A percentile compares a stretch with the other conserved stretches of the same genome.
Conservation (phyloP, 2,113 vertebrate species). For the Enhydra lutris region DNA sequence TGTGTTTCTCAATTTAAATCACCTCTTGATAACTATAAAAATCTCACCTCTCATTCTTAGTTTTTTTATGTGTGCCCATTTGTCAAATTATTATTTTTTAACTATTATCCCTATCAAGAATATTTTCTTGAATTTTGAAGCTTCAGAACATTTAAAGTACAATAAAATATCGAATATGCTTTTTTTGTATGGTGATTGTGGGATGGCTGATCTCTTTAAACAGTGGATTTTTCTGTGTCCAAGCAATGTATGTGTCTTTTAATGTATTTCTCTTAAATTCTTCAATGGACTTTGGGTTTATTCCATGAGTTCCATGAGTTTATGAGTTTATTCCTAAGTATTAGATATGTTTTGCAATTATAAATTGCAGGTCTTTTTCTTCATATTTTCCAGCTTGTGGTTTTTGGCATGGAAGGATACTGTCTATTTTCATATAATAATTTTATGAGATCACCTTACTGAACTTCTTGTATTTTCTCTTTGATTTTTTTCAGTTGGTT, state of each 20-base stretch:
- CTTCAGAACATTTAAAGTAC: neutral
- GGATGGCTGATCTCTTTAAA: neutral
- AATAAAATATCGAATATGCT: neutral
- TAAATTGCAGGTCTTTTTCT: neutral
- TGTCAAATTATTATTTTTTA: neutral
- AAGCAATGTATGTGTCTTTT: neutral
- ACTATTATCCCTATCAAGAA: neutral
- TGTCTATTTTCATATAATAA: slow-evolving; percentile 28
- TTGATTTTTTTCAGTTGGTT: slow-evolving; percentile 6
- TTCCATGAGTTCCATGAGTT: neutral
- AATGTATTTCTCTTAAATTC: slow-evolving; percentile 16
- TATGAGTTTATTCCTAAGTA: neutral
- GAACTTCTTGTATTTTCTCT: neutral
- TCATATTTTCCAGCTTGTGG: neutral
- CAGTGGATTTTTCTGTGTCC: neutral
- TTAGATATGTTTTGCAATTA: neutral
- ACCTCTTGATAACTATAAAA: neutral
- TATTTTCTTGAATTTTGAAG: neutral
- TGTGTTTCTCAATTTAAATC: neutral
- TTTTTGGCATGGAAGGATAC: neutral
- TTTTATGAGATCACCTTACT: neutral
- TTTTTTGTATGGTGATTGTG: neutral
- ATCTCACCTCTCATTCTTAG: neutral
- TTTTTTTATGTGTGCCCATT: neutral
- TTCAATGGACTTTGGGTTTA: neutral